Percentiles rank a stretch among this genome's conserved stretches.
Conservation (phyloP, 2,888 invertebrate genomes). For the Pycnomerus fuliginosus region DNA sequence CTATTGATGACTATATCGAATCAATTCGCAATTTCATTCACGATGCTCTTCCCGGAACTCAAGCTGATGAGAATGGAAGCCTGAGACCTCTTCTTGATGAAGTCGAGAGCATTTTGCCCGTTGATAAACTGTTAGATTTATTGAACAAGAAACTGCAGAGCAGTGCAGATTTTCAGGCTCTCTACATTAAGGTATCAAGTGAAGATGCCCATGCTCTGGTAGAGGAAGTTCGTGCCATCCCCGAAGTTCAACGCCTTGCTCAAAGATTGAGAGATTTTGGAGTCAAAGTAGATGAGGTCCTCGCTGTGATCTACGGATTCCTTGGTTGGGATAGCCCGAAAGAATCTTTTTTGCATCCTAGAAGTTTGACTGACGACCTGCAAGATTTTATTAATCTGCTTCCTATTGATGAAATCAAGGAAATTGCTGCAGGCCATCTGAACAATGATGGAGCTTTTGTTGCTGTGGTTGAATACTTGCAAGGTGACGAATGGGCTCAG, state of each 20-base stretch:
- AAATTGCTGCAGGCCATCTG: slow-evolving; percentile 3
- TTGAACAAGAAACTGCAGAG: slow-evolving; percentile 29
- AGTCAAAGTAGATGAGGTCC: slow-evolving; percentile 28
- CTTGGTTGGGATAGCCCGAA: slow-evolving; percentile 31
- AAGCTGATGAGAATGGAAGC: slow-evolving; percentile 9
- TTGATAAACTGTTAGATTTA: slow-evolving; percentile 27
- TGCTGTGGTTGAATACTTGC: slow-evolving; percentile 22
- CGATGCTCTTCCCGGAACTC: slow-evolving; percentile 10
- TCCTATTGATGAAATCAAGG: slow-evolving; percentile 20
- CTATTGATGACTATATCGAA: slow-evolving; percentile 25
- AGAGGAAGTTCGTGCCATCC: slow-evolving; percentile 31
- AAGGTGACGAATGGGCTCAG: slow-evolving; percentile 6
- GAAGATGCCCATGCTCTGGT: slow-evolving; percentile 30
- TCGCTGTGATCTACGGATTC: slow-evolving; percentile 28
- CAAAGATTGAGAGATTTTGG: slow-evolving; percentile 29
- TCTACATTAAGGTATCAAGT: slow-evolving; percentile 32
- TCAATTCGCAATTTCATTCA: slow-evolving; percentile 26
- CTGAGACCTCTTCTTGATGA: slow-evolving; percentile 22
- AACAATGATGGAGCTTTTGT: slow-evolving; percentile 31
- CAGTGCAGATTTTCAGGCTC: slow-evolving; percentile 32
- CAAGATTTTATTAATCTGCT: slow-evolving; percentile 10
- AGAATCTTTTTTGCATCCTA: slow-evolving; percentile 1
- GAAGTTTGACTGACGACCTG: slow-evolving; percentile 15
- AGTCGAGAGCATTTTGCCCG: slow-evolving; percentile 16
- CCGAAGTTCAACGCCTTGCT: slow-evolving; percentile 30